A percentile compares a stretch with the other conserved stretches of the same genome.
phyloP scores from a whole-genome alignment of 2,113 vertebrate species.

The Lycaon pictus region DNA sequence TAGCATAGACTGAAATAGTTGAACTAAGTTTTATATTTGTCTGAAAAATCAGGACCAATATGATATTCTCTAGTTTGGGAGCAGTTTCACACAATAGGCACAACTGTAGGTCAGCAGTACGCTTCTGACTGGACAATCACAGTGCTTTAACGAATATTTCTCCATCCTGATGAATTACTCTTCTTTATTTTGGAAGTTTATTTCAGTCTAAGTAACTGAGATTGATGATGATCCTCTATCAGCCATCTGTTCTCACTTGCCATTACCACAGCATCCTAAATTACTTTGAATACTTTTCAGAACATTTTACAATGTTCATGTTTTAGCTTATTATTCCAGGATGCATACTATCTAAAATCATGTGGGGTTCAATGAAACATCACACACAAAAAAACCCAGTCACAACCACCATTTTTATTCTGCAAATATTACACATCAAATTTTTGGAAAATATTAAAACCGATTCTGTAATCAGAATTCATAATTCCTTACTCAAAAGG shows the following conservation, averaged over 20 bases:
- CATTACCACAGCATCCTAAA: conserved; percentile 44
- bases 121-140: not conserved
- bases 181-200: conserved; percentile 59
- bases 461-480: not conserved
- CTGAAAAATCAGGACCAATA: not conserved
- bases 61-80: not conserved
- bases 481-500: not conserved
- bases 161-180: conserved; percentile 36
- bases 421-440: not conserved
- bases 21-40: not conserved
- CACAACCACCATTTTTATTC: not conserved
- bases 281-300: conserved; percentile 49
- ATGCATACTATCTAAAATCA: not conserved
- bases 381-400: not conserved
- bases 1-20: not conserved
- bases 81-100: not conserved
- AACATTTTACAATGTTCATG: not conserved
- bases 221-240: conserved; percentile 30
- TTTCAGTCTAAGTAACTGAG: conserved; percentile 61
- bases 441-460: not conserved
- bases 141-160: conserved; percentile 37
- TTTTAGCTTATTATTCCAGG: not conserved
- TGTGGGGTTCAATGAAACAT: not conserved
- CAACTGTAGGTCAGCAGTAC: not conserved
- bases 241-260: conserved; percentile 66